Percentiles rank a stretch among this genome's conserved stretches.
Evolutionary conservation across 2,113 vertebrate species (phyloP).

Genomic region (Herpailurus yagouaroundi): DNA sequence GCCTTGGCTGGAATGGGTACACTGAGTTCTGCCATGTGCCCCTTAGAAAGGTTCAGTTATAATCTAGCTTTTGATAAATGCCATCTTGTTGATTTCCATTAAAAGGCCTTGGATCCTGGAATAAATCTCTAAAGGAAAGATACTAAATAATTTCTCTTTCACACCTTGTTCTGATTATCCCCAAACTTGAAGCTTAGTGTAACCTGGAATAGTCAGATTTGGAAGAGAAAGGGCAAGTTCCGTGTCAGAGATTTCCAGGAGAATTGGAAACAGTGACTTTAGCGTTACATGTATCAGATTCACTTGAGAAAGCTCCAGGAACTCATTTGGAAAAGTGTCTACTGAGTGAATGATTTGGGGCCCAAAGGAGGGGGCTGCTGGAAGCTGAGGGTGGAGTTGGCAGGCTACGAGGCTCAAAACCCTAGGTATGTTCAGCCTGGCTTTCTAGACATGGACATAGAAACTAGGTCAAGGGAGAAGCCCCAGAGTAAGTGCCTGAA

Average conservation of each 20-base stretch:
- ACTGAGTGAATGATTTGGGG: not conserved
- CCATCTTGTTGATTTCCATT: not conserved
- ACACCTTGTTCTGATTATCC: not conserved
- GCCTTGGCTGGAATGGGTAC: not conserved
- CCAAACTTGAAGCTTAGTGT: not conserved
- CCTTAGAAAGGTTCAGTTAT: not conserved
- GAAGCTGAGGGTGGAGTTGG: not conserved
- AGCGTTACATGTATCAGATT: not conserved
- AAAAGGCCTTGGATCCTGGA: not conserved
- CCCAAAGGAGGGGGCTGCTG: not conserved
- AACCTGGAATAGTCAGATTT: not conserved
- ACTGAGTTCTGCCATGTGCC: not conserved
- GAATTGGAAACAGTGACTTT: not conserved
- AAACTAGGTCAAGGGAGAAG: not conserved
- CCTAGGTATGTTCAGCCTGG: not conserved
- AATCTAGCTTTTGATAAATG: not conserved
- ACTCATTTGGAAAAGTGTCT: not conserved
- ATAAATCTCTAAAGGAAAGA: not conserved
- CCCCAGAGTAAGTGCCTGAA: not conserved
- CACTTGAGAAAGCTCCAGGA: not conserved
- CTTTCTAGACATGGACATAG: not conserved
- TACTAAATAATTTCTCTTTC: not conserved
- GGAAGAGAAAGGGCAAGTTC: not conserved
- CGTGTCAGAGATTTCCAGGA: not conserved
- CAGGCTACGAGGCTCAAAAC: not conserved